A percentile compares a stretch with the other conserved stretches of the same genome.
Evolutionary conservation across 2,113 vertebrate species (phyloP).

Genomic region (Willisornis vidua): DNA sequence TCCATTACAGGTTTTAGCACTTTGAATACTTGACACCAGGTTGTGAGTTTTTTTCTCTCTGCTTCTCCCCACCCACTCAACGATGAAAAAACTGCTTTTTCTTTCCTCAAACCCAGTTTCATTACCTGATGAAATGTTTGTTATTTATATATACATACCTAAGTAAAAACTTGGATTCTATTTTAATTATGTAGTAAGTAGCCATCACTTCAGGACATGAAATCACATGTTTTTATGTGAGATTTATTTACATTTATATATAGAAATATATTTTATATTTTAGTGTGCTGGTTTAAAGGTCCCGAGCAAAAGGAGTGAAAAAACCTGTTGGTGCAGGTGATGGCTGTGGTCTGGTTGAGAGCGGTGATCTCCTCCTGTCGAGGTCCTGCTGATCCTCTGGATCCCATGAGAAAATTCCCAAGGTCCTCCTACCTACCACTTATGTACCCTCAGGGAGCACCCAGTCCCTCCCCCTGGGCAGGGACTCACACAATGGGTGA

Average conservation of each 20-base stretch:
- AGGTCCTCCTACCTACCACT: too few species aligned
- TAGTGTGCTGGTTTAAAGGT: too few species aligned
- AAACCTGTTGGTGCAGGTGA: too few species aligned
- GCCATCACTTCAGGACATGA: neutral
- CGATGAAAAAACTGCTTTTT: neutral
- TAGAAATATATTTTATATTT: neutral
- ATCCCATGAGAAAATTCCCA: too few species aligned
- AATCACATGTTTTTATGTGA: neutral
- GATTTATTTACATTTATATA: neutral
- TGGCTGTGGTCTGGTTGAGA: too few species aligned
- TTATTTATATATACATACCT: neutral
- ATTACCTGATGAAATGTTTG: neutral
- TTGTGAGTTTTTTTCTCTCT: too few species aligned
- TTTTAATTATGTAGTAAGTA: neutral
- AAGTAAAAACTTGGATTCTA: neutral
- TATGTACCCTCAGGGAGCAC: too few species aligned
- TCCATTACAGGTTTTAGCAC: neutral
- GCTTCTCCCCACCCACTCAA: neutral
- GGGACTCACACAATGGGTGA: too few species aligned
- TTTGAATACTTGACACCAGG: neutral
- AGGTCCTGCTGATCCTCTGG: too few species aligned
- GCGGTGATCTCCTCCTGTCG: too few species aligned
- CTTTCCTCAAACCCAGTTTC: neutral
- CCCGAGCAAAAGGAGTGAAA: too few species aligned
- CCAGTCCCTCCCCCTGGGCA: too few species aligned